A percentile compares a stretch with the other conserved stretches of the same genome.
phyloP scores from a whole-genome alignment of 1,140 invertebrate species.

The Platyscapa corneri region DNA sequence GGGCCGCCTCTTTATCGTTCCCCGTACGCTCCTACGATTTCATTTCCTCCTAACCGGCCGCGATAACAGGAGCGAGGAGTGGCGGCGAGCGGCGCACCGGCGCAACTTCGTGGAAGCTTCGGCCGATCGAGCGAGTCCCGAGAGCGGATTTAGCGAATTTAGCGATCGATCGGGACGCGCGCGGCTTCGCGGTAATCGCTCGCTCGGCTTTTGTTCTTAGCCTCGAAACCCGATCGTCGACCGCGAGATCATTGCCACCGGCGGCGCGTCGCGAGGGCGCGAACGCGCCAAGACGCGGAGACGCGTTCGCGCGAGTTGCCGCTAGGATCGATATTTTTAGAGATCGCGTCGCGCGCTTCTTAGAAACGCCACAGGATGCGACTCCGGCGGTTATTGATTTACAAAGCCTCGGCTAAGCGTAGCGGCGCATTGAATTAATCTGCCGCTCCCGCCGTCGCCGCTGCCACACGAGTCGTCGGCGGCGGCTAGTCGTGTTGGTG shows the following conservation, averaged over 20 bases:
- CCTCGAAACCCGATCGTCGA: too few relatives aligned
- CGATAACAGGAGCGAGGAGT: too few relatives aligned
- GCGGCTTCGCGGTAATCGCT: background rate
- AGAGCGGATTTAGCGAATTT: too few relatives aligned
- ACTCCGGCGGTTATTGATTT: background rate
- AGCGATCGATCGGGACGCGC: constrained; percentile 20
- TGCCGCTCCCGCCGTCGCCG: too few relatives aligned
- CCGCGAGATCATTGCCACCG: background rate
- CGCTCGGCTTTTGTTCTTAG: background rate
- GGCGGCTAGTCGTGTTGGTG: constrained; percentile 1
- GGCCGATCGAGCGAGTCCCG: constrained; percentile 38
- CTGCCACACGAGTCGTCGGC: background rate
- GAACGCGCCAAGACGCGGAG: too few relatives aligned
- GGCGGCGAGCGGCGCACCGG: too few relatives aligned
- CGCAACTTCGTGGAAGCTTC: background rate
- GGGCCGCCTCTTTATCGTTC: background rate
- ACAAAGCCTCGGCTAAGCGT: background rate
- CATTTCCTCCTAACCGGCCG: background rate
- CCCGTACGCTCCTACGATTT: background rate
- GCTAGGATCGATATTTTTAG: background rate
- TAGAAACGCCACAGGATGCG: background rate
- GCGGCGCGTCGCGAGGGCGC: background rate
- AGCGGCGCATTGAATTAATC: background rate
- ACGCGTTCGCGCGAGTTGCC: background rate
- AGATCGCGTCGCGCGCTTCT: background rate